Conservation (phyloP, 2,888 invertebrate genomes). For the Parnassius smintheus region DNA sequence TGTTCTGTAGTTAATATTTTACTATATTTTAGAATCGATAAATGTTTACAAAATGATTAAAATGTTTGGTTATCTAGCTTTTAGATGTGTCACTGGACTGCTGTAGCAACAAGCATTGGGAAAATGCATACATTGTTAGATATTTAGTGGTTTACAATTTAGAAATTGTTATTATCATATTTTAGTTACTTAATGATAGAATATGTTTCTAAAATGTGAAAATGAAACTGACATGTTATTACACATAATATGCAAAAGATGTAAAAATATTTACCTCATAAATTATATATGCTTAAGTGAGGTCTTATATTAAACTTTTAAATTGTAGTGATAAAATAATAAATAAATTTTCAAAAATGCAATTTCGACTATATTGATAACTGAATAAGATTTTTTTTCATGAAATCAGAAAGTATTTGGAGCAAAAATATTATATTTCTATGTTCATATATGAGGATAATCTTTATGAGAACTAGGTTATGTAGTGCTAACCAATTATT, state of each 20-base stretch:
- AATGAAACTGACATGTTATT: slow-evolving; percentile 13
- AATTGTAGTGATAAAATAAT: slow-evolving; percentile 22
- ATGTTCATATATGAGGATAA: slow-evolving; percentile 23
- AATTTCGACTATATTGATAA: slow-evolving; percentile 25
- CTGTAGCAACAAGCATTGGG: slow-evolving; percentile 24
- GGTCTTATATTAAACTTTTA: slow-evolving; percentile 28
- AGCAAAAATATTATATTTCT: slow-evolving; percentile 28
- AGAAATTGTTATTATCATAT: slow-evolving; percentile 32
- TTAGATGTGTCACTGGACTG: slow-evolving; percentile 20
- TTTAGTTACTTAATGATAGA: slow-evolving; percentile 23
- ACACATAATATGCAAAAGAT: slow-evolving; percentile 19
- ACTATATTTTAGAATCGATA: slow-evolving; percentile 25
- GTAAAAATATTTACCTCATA: slow-evolving; percentile 31
- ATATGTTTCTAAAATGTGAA: slow-evolving; percentile 19
- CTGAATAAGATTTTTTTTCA: slow-evolving; percentile 18
- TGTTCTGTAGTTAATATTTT: slow-evolving; percentile 25
- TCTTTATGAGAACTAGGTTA: slow-evolving; percentile 12
- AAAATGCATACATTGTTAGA: slow-evolving; percentile 27
- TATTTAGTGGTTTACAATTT: slow-evolving; percentile 32
- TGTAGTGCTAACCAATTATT: slow-evolving; percentile 10
- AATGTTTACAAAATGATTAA: slow-evolving; percentile 22
- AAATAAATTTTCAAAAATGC: slow-evolving; percentile 25
- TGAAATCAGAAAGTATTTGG: slow-evolving; percentile 11
- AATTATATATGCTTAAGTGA: slow-evolving; percentile 30
- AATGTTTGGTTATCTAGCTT: slow-evolving; percentile 21